These are phyloP conservation scores for Alloplasta piceator DNA, from an alignment of 2,888 invertebrate genomes.

Conservation along the genomic window DNA sequence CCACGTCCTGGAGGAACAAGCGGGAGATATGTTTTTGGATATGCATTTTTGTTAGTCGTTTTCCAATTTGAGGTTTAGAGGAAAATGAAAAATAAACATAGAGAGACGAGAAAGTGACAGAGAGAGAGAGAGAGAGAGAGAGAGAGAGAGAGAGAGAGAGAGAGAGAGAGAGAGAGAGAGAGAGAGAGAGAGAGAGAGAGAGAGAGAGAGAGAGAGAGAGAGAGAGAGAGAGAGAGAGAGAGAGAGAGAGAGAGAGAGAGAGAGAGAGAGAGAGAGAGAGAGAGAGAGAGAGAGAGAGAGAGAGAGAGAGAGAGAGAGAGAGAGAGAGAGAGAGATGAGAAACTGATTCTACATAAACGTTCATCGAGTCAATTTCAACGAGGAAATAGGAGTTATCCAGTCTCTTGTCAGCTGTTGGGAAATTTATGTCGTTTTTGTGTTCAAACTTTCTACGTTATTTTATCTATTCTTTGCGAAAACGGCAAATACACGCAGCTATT, in stretches of 20 bases:
- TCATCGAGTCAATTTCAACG: constrained; percentile 1
- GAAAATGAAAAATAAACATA: background rate
- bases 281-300: constrained; percentile 23
- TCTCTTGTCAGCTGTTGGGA: background rate
- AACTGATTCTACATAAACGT: background rate
- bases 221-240: constrained; percentile 31
- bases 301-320: constrained; percentile 32
- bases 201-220: constrained; percentile 30
- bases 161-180: constrained; percentile 32
- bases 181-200: constrained; percentile 30
- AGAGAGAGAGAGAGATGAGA: constrained; percentile 23
- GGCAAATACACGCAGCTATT: too few relatives aligned
- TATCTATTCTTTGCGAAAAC: too few relatives aligned
- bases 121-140: constrained; percentile 34
- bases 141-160: constrained; percentile 28
- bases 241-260: constrained; percentile 24
- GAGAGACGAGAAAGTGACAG: constrained; percentile 2
- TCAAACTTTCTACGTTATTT: too few relatives aligned
- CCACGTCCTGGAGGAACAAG: constrained; percentile 82
- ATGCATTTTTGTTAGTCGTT: constrained; percentile 76
- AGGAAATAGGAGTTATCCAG: constrained; percentile 22
- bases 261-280: constrained; percentile 35
- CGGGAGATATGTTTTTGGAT: constrained; percentile 78
- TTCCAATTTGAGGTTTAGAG: constrained; percentile 46
- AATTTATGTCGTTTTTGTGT: too few relatives aligned